A percentile compares a stretch with the other conserved stretches of the same genome.
phyloP scores from a whole-genome alignment of 2,888 invertebrate genomes.

The Sinelater perroti region DNA sequence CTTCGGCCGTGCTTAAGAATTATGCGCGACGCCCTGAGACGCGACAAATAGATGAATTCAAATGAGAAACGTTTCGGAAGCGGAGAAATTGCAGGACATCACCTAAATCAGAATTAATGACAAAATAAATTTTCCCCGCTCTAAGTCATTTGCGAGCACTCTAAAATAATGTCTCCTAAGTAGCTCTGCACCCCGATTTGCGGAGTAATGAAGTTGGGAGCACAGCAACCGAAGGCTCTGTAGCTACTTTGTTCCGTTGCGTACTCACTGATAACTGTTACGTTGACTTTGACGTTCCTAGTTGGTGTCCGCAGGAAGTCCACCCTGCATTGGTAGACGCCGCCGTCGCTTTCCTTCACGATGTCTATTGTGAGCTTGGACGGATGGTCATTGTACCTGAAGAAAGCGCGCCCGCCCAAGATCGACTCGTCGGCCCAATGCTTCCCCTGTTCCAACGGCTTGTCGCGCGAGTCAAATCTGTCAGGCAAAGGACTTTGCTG shows the following conservation, averaged over 20 bases:
- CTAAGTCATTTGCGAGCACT: conserved; percentile 49
- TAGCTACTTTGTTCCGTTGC: no score
- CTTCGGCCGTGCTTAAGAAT: conserved; percentile 1
- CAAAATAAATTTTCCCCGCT: conserved; percentile 55
- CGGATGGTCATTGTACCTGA: conserved; percentile 76
- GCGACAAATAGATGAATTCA: conserved; percentile 56
- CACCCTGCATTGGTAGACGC: conserved; percentile 86
- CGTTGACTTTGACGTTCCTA: conserved; percentile 84
- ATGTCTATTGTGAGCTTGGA: conserved; percentile 80
- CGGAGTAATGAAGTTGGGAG: conserved; percentile 16
- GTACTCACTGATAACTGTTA: conserved; percentile 88
- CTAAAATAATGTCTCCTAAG: conserved; percentile 18
- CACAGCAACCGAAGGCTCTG: no score
- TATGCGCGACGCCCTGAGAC: conserved; percentile 21
- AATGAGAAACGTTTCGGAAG: conserved; percentile 55
- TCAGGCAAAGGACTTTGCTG: no score
- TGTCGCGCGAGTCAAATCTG: conserved; percentile 82
- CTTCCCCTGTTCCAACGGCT: conserved; percentile 76
- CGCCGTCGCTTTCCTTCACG: conserved; percentile 79
- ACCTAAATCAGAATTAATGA: conserved; percentile 59
- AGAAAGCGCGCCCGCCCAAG: conserved; percentile 79
- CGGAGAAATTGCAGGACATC: conserved; percentile 53
- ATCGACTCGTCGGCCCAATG: conserved; percentile 82
- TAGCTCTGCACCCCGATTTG: conserved; percentile 1
- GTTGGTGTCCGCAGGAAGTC: conserved; percentile 92